Base-by-base conservation (phyloP, 2,797 vertebrate genomes). In the Clarias fuscus region DNA sequence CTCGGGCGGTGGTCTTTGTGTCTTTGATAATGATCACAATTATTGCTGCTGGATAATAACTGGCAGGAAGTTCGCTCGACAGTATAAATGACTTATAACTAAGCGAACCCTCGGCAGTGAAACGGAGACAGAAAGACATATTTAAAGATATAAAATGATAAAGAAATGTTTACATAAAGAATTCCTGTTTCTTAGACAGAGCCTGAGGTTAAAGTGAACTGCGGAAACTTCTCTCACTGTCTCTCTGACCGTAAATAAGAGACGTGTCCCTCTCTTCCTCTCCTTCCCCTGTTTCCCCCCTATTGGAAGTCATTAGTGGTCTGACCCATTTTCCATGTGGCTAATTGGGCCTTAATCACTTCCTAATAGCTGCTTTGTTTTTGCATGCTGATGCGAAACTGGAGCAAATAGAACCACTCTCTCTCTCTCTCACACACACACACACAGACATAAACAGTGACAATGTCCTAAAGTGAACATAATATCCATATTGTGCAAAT, bases 291-390 rank as follows among this genome's bases (percentile, higher is more conserved):
- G 90, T 92, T 90, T 91, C 92, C 92, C 82, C 80, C 88, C 91
- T 90, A 91, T 93, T 91, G 92, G 92, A 93, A 94, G 87, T 86
- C 87, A 93, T 95, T 94, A 93, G 91, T 89, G 92, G 90, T 92
- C 90, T 94, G 94, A 95, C 94, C 95, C 93, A 95, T 91, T 95
- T 94, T 92, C 93, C 91, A 91, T 91, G 92, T 89, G 88, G 91
- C 93, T 95, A 96, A 96, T 95, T 95, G 93, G 92, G 89, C 90
- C 80, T 90, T 93, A 95, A 95, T 95, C 93, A 94, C 93, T 91
- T 94, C 92, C 93, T 95, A 95, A 95, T 94, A 91, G 91, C 84
- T 37, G 87, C 92, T 91, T 94, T 95, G 93, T 96, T 94, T 94
- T 85, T 89, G 89, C 89, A 92, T 82, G 17, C 89, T 93, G 93